Base-by-base conservation (phyloP, 2,888 invertebrate genomes). In the Diloba caeruleocephala region DNA sequence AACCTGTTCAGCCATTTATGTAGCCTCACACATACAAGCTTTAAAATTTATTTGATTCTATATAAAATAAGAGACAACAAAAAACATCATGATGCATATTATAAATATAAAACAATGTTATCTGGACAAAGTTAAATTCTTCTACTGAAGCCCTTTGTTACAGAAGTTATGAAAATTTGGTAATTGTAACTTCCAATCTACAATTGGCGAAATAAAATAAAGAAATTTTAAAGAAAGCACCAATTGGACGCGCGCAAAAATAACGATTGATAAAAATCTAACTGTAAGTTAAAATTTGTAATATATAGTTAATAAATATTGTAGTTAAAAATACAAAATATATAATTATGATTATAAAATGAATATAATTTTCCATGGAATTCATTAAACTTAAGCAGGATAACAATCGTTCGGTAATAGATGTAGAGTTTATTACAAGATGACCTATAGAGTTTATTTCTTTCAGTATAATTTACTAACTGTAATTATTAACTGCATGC, bases 331-430 rank as follows among this genome's bases (percentile, higher is more conserved):
- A 92, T 90, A 91, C 87, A 92, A 92, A 90, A 89, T 91, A 92
- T 91, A 90, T 89, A 82, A 90, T 69, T 68, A 71, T 88, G 58
- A 70, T 65, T 89, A 90, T 88, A 89, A 76, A 91, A 90, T 89
- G 90, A 91, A 90, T 92, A 91, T 92, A 91, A 92, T 93, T 92
- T 92, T 93, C 90, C 92, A 93, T 89, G 89, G 88, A 92, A 91
- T 92, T 91, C 91, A 89, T 85, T 88, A 89, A 81, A 83, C 72
- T 74, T 92, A 91, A 90, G 90, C 80, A 42, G 78, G 80, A 81
- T 78, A 82, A 78, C 21, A 29, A 69, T 75, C 74, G 72, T 79
- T 74, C 37, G 41, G 48, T 61, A 43, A 31, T 61, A 29, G 56
- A 49, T 42, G 37, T 37, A 28, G 44, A 36, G 53, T 55, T 50